Evolutionary conservation across 2,888 invertebrate genomes (phyloP), one percentile per base, ranked within the genome.

Genomic region (Clostera curtula): DNA sequence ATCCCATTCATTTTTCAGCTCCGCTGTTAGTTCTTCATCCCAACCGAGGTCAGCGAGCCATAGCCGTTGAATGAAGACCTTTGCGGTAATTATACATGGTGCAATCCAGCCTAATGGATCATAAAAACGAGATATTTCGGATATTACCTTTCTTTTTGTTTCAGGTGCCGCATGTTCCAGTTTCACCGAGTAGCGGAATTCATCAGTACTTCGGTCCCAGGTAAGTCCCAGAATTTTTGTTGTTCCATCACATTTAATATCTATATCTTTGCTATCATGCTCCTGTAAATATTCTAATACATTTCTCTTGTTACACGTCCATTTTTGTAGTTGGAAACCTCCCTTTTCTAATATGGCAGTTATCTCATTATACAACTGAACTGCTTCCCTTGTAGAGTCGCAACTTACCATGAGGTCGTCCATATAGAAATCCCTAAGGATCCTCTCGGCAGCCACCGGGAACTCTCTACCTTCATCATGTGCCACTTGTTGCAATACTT

Each of bases 271-370:
- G 31, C 12, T 6, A 10, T 4, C 4, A 48, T 9, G 11, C 12
- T 20, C n/a, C 4, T 9, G 19, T 9, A 25, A 17, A 15, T 19
- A 14, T 16, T 20, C 15, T 13, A 29, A 17, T 15, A 24, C n/a
- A 10, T 23, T 25, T 12, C 16, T 27, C 10, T 19, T 34, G 11
- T 43, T 37, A 3, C 31, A 36, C 5, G 23, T 23, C 46, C 44
- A 52, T 28, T 58, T 50, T 15, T 55, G 42, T 3, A 59, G 25
- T 4, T 39, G 23, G 25, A 62, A 58, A 2, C 57, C 55, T 11
- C 49, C 58, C n/a, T 31, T 32, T 19, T 24, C 32, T n/a, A 59
- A 12, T 10, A 59, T 20, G 1, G 25, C 15, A 3, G 24, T 43
- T 5, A 48, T 26, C 30, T 51, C 36, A 17, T 37, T 22, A 12